phyloP scores from a whole-genome alignment of 92 coral and sea anemone genomes.

The Paragorgia papillata region DNA sequence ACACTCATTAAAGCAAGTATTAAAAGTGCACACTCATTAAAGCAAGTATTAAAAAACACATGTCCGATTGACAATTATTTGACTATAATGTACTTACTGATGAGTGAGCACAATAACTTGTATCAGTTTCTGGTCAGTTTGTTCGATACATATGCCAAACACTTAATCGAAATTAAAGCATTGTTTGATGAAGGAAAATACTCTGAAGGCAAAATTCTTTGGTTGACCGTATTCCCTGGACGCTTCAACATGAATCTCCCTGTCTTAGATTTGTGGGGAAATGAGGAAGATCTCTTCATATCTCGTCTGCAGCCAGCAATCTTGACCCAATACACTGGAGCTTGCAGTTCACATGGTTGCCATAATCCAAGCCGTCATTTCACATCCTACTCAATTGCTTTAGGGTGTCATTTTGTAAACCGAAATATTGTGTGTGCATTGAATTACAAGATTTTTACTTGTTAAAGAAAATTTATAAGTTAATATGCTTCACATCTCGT shows the following conservation, averaged over 20 bases:
- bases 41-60: constrained; percentile 20
- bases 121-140: constrained; percentile 16
- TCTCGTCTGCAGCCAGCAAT: constrained; percentile 38
- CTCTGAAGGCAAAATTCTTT: constrained; percentile 45
- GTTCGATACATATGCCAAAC: constrained; percentile 34
- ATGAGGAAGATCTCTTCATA: constrained; percentile 54
- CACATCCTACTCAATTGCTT: no score
- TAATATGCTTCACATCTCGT: no score
- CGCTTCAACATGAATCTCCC: constrained; percentile 44
- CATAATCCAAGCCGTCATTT: no score
- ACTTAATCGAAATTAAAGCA: constrained; percentile 19
- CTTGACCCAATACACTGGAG: constrained; percentile 21
- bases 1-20: no score
- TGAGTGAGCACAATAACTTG: constrained; percentile 44
- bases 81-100: constrained; percentile 44
- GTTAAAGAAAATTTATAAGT: no score
- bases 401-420: no score
- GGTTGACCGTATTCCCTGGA: constrained; percentile 51
- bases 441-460: no score
- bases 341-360: constrained; percentile 51
- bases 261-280: constrained; percentile 55
- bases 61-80: constrained; percentile 53
- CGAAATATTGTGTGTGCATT: no score
- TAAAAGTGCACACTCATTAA: no score
- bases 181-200: constrained; percentile 39